These are phyloP conservation scores for Toxostoma redivivum DNA, from an alignment of 2,113 vertebrate genomes.

Conservation along the genomic window DNA sequence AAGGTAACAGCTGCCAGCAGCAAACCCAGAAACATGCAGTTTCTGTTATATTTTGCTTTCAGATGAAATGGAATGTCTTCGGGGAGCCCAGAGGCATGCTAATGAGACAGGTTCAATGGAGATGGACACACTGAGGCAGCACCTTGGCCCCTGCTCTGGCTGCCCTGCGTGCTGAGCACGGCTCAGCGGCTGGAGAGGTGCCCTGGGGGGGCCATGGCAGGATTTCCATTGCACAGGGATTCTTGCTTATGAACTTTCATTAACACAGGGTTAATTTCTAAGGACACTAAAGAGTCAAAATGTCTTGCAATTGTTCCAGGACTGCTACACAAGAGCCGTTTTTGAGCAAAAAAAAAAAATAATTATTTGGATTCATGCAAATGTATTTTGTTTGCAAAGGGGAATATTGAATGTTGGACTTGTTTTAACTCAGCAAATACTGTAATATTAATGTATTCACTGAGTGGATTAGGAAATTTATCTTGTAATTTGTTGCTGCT, in stretches of 20 bases:
- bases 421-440: constrained; percentile 60
- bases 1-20: constrained; percentile 71
- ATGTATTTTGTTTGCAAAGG: constrained; percentile 53
- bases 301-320: constrained; percentile 16
- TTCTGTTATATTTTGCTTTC: constrained; percentile 67
- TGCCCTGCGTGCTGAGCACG: not conserved
- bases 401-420: constrained; percentile 47
- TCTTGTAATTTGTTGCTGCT: constrained; percentile 61
- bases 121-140: constrained; percentile 29
- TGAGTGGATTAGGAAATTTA: constrained; percentile 64
- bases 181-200: not conserved
- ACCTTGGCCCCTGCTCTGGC: constrained; percentile 39
- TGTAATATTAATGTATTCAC: constrained; percentile 61
- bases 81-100: constrained; percentile 36
- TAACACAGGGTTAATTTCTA: constrained; percentile 58
- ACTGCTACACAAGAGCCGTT: not conserved
- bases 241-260: constrained; percentile 53
- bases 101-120: constrained; percentile 62
- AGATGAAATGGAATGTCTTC: constrained; percentile 40
- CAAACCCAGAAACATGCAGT: constrained; percentile 62
- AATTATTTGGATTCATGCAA: constrained; percentile 22
- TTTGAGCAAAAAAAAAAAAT: not conserved
- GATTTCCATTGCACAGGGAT: not conserved
- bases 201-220: constrained; percentile 22
- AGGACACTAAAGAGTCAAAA: constrained; percentile 41